Base-by-base conservation (phyloP, 1,140 invertebrate species). In the Trichonephila clavipes region DNA sequence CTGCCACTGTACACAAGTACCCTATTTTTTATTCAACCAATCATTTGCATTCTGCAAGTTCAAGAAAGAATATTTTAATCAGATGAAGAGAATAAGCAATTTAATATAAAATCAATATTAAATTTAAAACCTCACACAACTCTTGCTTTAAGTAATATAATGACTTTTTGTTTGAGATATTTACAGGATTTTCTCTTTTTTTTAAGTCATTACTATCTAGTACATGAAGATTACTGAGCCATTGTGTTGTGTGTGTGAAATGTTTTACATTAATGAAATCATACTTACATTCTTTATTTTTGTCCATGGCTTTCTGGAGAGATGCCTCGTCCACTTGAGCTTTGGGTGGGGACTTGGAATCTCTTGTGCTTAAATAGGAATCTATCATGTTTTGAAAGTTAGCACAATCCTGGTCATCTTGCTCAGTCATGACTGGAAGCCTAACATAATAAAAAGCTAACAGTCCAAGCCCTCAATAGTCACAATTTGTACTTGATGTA, bases 261-360 rank as follows among this genome's bases (percentile, higher is more conserved):
- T 10, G 51, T 51, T 51, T 10, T 77, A 24, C 8, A 77, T 28
- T n/a, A n/a, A 10, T n/a, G 14, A 83, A 51, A 59, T 19, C 4
- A 77, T 1, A 87, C 91, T 90, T 82, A 94, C 94, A 99, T 97
- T 99, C 98, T 97, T 99, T 99, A 96, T 99, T 99, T 95, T 98
- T 98, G 96, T 99, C 98, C 97, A 99, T 98, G 95, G 98, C 97
- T 95, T 98, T 97, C 95, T 98, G 98, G 94, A 99, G 96, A 16
- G 98, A 98, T 94, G 98, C 98, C 95, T 98, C 98, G 96, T 99
- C 99, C 95, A 99, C 98, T 95, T 98, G 97, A 95, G 98, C 98
- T 96, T 98, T 98, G 8, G 94, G 94, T 90, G 94, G 94, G 66
- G 94, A 94, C 64, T 81, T 90, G n/a, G 82, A 66, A 81, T 93